phyloP scores from a whole-genome alignment of 2,113 vertebrate species.

The Anser brachyrhynchus region DNA sequence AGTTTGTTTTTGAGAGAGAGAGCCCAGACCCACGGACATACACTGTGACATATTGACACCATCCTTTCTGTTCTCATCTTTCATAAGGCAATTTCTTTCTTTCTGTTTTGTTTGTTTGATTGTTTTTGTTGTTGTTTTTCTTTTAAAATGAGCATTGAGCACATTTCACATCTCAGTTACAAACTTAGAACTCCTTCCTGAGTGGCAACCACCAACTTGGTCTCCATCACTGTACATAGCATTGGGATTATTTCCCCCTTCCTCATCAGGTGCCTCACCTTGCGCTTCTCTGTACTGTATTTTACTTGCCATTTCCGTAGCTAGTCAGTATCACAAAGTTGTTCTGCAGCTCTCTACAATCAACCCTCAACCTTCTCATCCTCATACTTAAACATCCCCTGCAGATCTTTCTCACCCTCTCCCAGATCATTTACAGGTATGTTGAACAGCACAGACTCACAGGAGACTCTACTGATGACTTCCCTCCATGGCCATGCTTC shows the following conservation, averaged over 20 bases:
- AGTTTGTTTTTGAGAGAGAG: not conserved
- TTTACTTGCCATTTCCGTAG: not conserved
- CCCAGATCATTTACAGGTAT: not conserved
- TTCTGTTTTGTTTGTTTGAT: not conserved
- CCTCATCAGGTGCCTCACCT: not conserved
- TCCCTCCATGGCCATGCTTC: not conserved
- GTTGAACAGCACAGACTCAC: not conserved
- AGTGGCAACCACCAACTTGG: not conserved
- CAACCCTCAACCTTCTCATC: not conserved
- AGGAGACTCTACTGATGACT: fast-evolving
- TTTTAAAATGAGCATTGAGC: not conserved
- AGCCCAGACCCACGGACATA: not conserved
- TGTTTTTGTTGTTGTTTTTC: too few species aligned
- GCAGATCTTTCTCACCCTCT: not conserved
- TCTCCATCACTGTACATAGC: fast-evolving
- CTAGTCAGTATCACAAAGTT: not conserved
- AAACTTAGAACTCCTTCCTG: not conserved
- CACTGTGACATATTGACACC: not conserved
- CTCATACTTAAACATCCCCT: fast-evolving
- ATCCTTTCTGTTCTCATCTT: not conserved
- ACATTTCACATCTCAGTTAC: not conserved
- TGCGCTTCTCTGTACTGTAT: not conserved
- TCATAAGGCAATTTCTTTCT: too few species aligned
- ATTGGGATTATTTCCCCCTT: not conserved
- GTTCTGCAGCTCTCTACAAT: not conserved